A percentile compares a stretch with the other conserved stretches of the same genome.
Evolutionary conservation across 2,797 vertebrate genomes (phyloP).

Genomic region (Lutjanus campechanus): DNA sequence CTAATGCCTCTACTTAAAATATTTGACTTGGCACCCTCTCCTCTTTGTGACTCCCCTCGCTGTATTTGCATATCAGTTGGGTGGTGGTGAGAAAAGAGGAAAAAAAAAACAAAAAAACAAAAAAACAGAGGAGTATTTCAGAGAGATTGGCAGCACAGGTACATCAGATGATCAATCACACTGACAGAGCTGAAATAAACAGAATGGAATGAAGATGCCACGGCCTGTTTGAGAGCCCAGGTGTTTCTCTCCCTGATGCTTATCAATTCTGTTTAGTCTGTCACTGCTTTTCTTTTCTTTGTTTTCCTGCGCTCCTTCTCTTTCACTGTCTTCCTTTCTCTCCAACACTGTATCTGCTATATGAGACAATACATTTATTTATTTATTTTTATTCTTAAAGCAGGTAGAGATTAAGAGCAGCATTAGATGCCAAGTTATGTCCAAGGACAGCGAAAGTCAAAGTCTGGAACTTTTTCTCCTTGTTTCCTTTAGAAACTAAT

Average conservation of each 20-base stretch:
- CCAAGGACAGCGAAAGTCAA: constrained; percentile 21
- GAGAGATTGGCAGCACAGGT: constrained; percentile 58
- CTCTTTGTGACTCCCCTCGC: constrained; percentile 36
- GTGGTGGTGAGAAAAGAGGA: constrained; percentile 29
- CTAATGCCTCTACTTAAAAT: constrained; percentile 64
- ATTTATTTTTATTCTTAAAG: not conserved
- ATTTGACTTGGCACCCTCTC: constrained; percentile 68
- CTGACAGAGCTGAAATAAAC: constrained; percentile 72
- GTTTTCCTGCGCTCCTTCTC: not conserved
- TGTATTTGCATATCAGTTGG: constrained; percentile 76
- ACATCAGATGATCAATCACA: constrained; percentile 80
- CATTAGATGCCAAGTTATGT: not conserved
- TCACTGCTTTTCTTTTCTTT: constrained; percentile 25
- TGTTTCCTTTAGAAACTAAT: not conserved
- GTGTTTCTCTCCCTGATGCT: constrained; percentile 66
- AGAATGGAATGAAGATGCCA: constrained; percentile 63
- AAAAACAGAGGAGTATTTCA: constrained; percentile 31
- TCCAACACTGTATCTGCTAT: not conserved
- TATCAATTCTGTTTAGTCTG: constrained; percentile 59
- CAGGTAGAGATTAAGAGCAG: not conserved
- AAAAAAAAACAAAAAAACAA: not conserved
- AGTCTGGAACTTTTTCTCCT: not conserved
- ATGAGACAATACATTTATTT: constrained; percentile 9
- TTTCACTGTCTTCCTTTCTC: not conserved
- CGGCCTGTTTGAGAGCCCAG: constrained; percentile 63